Conservation (phyloP, 2,888 invertebrate genomes). For the Loripinus fragilis region DNA sequence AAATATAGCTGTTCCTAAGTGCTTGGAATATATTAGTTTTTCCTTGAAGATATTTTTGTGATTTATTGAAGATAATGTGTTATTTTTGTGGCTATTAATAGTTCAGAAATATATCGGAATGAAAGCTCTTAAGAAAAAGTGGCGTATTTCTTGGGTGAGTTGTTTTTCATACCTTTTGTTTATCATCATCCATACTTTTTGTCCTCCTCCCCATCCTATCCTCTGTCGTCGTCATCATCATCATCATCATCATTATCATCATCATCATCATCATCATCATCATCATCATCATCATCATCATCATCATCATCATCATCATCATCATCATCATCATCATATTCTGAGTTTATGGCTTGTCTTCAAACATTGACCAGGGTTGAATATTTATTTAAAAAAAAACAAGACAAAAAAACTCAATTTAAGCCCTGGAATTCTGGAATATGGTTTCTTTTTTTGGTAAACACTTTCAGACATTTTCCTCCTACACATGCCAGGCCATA, state of each 20-base stretch:
- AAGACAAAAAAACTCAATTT: too few relatives aligned
- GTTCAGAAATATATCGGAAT: conserved; percentile 11
- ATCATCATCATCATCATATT: too few relatives aligned
- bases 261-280: conserved; percentile 20
- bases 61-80: background rate
- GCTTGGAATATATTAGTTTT: background rate
- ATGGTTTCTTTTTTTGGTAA: too few relatives aligned
- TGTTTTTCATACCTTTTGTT: background rate
- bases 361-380: too few relatives aligned
- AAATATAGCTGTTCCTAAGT: background rate
- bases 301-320: background rate
- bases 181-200: background rate
- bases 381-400: too few relatives aligned
- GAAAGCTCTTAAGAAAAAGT: conserved; percentile 57
- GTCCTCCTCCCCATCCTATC: conserved; percentile 10
- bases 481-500: too few relatives aligned
- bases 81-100: background rate
- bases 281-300: conserved; percentile 21
- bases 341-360: too few relatives aligned
- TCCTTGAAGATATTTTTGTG: background rate
- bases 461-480: too few relatives aligned
- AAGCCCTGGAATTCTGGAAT: too few relatives aligned
- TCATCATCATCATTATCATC: conserved; percentile 20
- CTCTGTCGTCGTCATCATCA: conserved; percentile 11
- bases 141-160: conserved; percentile 59